Evolutionary conservation across 2,113 vertebrate genomes (phyloP).

Genomic region (Astur gentilis): DNA sequence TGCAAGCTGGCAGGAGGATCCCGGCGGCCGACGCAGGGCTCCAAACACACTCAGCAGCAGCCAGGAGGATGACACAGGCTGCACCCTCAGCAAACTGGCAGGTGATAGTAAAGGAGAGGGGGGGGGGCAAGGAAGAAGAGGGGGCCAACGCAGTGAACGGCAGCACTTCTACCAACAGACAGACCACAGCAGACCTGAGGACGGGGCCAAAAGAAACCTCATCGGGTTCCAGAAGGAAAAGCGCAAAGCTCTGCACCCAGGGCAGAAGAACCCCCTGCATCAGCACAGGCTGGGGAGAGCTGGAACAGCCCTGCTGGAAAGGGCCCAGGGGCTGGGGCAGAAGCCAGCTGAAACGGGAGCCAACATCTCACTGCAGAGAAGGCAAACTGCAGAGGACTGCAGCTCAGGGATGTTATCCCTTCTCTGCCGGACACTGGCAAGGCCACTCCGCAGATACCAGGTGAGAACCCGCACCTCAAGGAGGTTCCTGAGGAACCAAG

Average conservation of each 20-base stretch:
- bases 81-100: neutral
- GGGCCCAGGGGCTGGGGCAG: neutral
- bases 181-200: accelerated
- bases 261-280: neutral
- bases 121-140: neutral
- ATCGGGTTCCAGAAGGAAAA: neutral
- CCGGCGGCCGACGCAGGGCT: neutral
- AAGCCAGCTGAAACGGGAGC: accelerated
- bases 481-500: too few relatives aligned
- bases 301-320: neutral
- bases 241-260: neutral
- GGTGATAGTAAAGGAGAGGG: accelerated
- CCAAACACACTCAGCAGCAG: neutral
- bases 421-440: neutral
- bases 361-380: neutral
- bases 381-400: neutral
- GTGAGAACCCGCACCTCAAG: too few relatives aligned
- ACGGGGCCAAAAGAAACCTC: neutral
- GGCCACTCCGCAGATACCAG: neutral
- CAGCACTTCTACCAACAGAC: neutral
- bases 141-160: neutral
- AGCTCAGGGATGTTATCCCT: neutral
- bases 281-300: neutral
- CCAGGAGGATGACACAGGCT: neutral
- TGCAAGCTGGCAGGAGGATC: neutral